These are phyloP conservation scores for Apamea monoglypha DNA, from an alignment of 2,888 invertebrate genomes.

Conservation along the genomic window DNA sequence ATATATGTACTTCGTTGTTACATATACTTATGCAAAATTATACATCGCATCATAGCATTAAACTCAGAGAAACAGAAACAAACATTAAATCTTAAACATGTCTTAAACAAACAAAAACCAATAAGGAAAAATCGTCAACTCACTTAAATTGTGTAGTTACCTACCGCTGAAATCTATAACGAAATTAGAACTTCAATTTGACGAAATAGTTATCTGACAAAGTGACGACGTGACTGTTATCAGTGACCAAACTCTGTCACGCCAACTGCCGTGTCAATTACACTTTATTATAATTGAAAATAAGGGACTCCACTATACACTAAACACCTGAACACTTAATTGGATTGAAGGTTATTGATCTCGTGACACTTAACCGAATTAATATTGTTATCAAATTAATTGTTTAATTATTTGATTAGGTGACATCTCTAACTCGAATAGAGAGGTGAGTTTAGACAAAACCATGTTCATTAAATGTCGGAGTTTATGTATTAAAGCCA, in stretches of 20 bases:
- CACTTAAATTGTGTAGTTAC: neutral
- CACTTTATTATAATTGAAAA: slow-evolving; percentile 81
- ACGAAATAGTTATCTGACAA: slow-evolving; percentile 44
- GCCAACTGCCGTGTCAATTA: slow-evolving; percentile 83
- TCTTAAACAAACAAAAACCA: neutral
- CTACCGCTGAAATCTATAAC: slow-evolving; percentile 13
- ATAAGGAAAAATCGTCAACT: neutral
- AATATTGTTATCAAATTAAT: slow-evolving; percentile 24
- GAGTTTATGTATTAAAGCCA: neutral
- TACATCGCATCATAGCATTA: neutral
- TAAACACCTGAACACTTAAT: slow-evolving; percentile 75
- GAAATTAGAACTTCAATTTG: slow-evolving; percentile 47
- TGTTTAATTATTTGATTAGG: neutral
- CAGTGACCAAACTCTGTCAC: slow-evolving; percentile 78
- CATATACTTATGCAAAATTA: neutral
- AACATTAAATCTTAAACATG: neutral
- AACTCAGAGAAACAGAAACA: neutral
- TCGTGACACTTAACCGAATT: slow-evolving; percentile 33
- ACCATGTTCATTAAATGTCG: neutral
- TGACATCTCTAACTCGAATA: neutral
- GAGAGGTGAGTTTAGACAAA: too few relatives aligned
- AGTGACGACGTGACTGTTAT: slow-evolving; percentile 57
- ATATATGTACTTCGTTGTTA: neutral
- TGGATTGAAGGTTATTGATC: slow-evolving; percentile 72
- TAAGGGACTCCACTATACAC: slow-evolving; percentile 71